Evolutionary conservation across 2,888 invertebrate genomes (phyloP).

Genomic region (Mythimna impura): DNA sequence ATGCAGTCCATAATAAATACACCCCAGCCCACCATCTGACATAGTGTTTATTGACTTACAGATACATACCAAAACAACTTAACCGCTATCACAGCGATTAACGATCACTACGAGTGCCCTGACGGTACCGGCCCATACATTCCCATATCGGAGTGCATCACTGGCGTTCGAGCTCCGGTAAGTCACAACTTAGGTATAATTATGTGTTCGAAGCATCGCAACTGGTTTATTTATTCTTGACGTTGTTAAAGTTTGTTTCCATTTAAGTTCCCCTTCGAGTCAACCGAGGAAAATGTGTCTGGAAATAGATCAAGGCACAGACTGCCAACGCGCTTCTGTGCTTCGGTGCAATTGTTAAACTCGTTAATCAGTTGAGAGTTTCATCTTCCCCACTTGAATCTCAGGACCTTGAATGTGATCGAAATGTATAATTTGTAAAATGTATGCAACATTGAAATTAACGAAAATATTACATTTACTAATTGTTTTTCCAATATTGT

Average conservation of each 20-base stretch:
- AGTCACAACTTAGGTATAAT: slow-evolving; percentile 11
- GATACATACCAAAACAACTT: slow-evolving; percentile 73
- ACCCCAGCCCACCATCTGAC: slow-evolving; percentile 5
- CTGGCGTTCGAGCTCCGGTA: slow-evolving; percentile 92
- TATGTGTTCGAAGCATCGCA: neutral
- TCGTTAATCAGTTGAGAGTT: slow-evolving; percentile 28
- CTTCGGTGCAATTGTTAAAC: slow-evolving; percentile 26
- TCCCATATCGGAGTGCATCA: slow-evolving; percentile 97
- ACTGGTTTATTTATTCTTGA: neutral
- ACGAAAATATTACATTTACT: too few relatives aligned
- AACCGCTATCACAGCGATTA: slow-evolving; percentile 63
- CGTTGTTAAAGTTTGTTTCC: neutral
- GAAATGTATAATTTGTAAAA: too few relatives aligned
- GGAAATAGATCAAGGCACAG: slow-evolving; percentile 22
- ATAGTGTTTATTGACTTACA: slow-evolving; percentile 65
- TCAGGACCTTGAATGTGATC: slow-evolving; percentile 7
- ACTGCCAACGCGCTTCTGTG: slow-evolving; percentile 20
- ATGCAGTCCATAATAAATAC: slow-evolving; percentile 1
- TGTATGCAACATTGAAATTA: too few relatives aligned
- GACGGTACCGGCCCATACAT: slow-evolving; percentile 94
- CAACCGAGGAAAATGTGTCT: slow-evolving; percentile 22
- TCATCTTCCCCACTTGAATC: neutral
- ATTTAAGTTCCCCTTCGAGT: slow-evolving; percentile 11
- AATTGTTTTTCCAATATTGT: neutral
- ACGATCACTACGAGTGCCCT: slow-evolving; percentile 71